phyloP scores from a whole-genome alignment of 2,888 invertebrate species.

The Cenopis cana region DNA sequence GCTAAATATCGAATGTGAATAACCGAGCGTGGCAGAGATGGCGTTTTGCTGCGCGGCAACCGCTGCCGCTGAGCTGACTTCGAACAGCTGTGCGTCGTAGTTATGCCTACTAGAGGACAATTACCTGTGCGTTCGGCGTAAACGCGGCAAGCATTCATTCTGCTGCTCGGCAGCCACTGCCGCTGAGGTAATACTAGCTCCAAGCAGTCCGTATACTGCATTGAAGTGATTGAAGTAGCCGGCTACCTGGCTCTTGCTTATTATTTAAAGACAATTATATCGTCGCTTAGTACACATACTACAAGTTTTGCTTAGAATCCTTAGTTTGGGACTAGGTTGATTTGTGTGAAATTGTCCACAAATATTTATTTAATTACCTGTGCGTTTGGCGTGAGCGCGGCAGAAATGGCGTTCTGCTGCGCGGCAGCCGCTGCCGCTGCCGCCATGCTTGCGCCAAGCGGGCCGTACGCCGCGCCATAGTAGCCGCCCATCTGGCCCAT shows the following conservation, averaged over 20 bases:
- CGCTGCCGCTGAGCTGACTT: background rate
- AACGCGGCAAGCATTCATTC: slow-evolving; percentile 89
- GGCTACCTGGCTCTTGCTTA: slow-evolving; percentile 90
- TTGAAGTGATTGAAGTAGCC: slow-evolving; percentile 88
- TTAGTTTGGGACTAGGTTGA: too few relatives aligned
- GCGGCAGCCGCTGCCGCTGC: slow-evolving; percentile 89
- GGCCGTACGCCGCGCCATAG: slow-evolving; percentile 90
- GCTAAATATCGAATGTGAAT: too few relatives aligned
- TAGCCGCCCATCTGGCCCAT: slow-evolving; percentile 90
- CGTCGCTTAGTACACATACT: too few relatives aligned
- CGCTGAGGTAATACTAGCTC: slow-evolving; percentile 89
- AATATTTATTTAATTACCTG: too few relatives aligned
- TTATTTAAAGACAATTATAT: too few relatives aligned
- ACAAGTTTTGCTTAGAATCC: too few relatives aligned
- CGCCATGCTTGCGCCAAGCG: slow-evolving; percentile 90
- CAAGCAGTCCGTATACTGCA: slow-evolving; percentile 22
- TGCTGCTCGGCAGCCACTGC: slow-evolving; percentile 89
- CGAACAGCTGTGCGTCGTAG: slow-evolving; percentile 17
- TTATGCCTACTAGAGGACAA: background rate
- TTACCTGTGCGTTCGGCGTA: slow-evolving; percentile 90
- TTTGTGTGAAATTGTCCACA: too few relatives aligned
- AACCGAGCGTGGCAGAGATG: background rate
- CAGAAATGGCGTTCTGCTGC: slow-evolving; percentile 89
- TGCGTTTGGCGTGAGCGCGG: slow-evolving; percentile 87
- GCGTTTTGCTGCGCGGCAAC: background rate